Evolutionary conservation across 2,113 vertebrate species (phyloP).

Genomic region (Indri indri): DNA sequence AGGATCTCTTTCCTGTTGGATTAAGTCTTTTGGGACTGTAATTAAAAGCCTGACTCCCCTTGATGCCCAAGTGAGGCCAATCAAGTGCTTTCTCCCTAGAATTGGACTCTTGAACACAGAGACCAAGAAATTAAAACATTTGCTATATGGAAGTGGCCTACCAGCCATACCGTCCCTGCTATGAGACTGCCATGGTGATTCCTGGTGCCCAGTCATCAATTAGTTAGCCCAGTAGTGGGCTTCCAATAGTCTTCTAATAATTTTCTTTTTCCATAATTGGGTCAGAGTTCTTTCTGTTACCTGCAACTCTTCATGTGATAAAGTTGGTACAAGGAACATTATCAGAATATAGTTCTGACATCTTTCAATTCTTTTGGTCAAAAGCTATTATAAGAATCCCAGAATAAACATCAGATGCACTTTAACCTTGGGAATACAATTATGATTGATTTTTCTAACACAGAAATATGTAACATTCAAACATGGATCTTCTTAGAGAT

Average conservation of each 20-base stretch:
- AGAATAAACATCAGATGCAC: background rate
- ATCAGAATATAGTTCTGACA: background rate
- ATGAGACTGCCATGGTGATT: background rate
- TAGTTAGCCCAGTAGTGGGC: background rate
- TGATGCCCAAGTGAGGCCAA: background rate
- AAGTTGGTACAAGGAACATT: constrained; percentile 15
- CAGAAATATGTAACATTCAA: background rate
- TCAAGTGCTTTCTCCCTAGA: background rate
- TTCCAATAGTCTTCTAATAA: background rate
- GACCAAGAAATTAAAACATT: background rate
- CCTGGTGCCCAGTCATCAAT: background rate
- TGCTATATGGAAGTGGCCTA: background rate
- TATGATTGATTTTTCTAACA: background rate
- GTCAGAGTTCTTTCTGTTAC: background rate
- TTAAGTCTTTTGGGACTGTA: background rate
- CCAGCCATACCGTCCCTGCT: background rate
- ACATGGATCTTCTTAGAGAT: background rate
- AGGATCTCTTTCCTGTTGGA: background rate
- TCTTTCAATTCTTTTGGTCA: background rate
- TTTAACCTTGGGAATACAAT: background rate
- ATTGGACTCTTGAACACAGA: background rate
- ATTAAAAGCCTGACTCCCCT: background rate
- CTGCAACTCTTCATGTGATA: background rate
- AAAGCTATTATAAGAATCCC: background rate
- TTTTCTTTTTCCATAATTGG: background rate